These are phyloP conservation scores for Tetragnatha versicolor DNA, from an alignment of 1,140 invertebrate genomes.

Conservation along the genomic window DNA sequence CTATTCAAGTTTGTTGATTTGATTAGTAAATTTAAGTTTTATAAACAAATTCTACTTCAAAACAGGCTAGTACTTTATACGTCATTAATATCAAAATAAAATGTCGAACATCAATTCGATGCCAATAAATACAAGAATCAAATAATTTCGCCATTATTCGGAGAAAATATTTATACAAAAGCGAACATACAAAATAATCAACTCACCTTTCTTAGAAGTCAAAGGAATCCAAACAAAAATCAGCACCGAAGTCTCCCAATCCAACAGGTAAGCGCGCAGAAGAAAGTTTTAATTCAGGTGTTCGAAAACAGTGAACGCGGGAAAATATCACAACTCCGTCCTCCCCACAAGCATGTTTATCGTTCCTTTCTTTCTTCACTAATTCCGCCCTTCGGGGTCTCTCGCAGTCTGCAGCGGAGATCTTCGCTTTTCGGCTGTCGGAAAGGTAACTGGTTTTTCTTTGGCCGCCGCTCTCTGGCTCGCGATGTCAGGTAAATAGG, in stretches of 20 bases:
- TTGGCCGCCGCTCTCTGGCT: background rate
- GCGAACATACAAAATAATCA: too few species aligned
- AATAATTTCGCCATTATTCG: too few species aligned
- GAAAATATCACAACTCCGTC: slow-evolving; percentile 18
- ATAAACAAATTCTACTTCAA: too few species aligned
- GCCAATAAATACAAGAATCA: too few species aligned
- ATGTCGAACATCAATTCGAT: too few species aligned
- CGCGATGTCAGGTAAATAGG: slow-evolving; percentile 4
- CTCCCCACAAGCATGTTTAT: background rate
- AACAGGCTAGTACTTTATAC: too few species aligned
- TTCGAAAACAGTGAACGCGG: slow-evolving; percentile 14
- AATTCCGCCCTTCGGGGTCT: background rate
- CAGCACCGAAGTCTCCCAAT: too few species aligned
- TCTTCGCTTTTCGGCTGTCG: slow-evolving; percentile 15
- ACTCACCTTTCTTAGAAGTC: slow-evolving; percentile 3
- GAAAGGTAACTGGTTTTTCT: slow-evolving; percentile 30
- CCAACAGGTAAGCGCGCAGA: slow-evolving; percentile 6
- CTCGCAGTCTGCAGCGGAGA: background rate
- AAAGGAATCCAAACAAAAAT: slow-evolving; percentile 8
- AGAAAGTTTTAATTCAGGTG: background rate
- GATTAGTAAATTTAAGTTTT: too few species aligned
- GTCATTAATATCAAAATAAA: too few species aligned
- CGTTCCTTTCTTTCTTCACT: slow-evolving; percentile 9
- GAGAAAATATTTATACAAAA: too few species aligned
- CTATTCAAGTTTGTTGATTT: too few species aligned